Evolutionary conservation across 2,888 invertebrate genomes (phyloP), one percentile per base, ranked within the genome.

Genomic region (Nebria salina): DNA sequence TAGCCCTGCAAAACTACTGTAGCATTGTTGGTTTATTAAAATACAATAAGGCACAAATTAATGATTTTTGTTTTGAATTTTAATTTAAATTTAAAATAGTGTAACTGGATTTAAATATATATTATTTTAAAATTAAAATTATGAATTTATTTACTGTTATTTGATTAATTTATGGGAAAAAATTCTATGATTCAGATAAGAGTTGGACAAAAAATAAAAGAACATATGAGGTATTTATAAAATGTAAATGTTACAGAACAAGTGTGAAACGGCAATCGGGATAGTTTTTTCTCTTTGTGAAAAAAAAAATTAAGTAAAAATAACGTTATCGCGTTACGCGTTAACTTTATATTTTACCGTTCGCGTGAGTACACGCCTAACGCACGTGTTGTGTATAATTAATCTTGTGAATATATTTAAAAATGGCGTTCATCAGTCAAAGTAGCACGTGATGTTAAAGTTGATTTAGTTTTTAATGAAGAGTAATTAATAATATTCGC

Each of bases 391-490:
- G 15, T 70, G 11, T 11, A 26, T 70, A 70, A 70, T 70, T n/a
- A 70, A 70, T 70, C 15, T 20, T 70, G 25, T 1, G 9, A 70
- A 34, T 20, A 26, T 25, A 70, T 70, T 70, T 70, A 70, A 70
- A 66, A 34, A 70, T 25, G 70, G 70, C 26, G 70, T 70, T 34
- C 25, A 70, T 70, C 70, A 70, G 34, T 20, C 26, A 11, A 25
- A 34, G 26, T 25, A 13, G 70, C 70, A 70, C 70, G 70, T 70
- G 26, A 70, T 70, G 26, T 25, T 34, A 11, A 70, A 25, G 11
- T 70, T 70, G 70, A 20, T 70, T 25, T 70, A 70, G 70, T 70
- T 70, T 70, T 70, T 70, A 70, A 70, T 70, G 1, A 70, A 70
- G 25, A 4, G 70, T 70, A 70, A 70, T 70, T 70, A 70, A 70